These are phyloP conservation scores for Brachionus koreanus DNA, from an alignment of 1,140 invertebrate species.

Conservation along the genomic window DNA sequence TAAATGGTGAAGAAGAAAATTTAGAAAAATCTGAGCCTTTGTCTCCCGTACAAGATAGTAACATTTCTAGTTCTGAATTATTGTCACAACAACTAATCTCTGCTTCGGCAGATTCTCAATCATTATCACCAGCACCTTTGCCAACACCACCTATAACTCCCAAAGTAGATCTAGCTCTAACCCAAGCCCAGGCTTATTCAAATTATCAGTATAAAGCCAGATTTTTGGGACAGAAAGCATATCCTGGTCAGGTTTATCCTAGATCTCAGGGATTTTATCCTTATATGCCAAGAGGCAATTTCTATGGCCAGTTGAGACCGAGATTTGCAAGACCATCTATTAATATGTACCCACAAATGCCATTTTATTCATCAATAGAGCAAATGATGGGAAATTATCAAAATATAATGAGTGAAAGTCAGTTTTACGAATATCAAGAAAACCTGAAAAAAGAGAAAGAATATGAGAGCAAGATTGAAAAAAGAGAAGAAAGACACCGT, in stretches of 20 bases:
- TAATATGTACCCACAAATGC: not conserved
- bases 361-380: not conserved
- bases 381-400: not conserved
- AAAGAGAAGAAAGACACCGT: not conserved
- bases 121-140: not conserved
- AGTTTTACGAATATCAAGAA: conserved; percentile 40
- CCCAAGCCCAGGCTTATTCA: not conserved
- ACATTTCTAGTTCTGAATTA: conserved; percentile 23
- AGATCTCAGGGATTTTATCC: not conserved
- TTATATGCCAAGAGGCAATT: not conserved
- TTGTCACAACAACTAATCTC: conserved; percentile 23
- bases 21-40: not conserved
- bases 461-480: not conserved
- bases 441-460: conserved; percentile 6
- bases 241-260: not conserved
- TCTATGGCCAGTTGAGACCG: not conserved
- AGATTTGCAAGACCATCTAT: not conserved
- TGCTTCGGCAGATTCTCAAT: not conserved
- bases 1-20: not conserved
- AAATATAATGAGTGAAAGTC: not conserved
- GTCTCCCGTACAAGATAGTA: conserved; percentile 25
- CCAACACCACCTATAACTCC: not conserved
- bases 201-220: not conserved
- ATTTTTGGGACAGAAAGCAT: not conserved
- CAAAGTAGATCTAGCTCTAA: not conserved